A percentile compares a stretch with the other conserved stretches of the same genome.
These are phyloP conservation scores for Callaeas wilsoni DNA, from an alignment of 2,113 vertebrate species.

Conservation along the genomic window DNA sequence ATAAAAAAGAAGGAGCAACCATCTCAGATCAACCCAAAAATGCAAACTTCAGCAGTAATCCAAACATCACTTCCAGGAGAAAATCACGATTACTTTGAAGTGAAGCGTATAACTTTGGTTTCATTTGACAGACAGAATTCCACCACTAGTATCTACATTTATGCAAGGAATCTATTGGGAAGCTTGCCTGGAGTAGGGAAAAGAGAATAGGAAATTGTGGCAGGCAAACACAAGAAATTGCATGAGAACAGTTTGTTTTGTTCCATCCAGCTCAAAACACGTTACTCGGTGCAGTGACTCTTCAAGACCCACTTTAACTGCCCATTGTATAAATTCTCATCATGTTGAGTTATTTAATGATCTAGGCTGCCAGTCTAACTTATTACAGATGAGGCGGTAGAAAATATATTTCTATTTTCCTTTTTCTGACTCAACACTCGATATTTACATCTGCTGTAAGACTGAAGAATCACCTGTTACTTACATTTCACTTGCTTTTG, in stretches of 20 bases:
- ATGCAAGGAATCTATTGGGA: background rate
- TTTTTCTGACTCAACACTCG: background rate
- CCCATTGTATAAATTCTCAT: constrained; percentile 25
- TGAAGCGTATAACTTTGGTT: background rate
- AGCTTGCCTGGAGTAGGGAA: background rate
- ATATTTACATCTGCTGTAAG: background rate
- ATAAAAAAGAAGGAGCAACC: background rate
- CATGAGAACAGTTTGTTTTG: constrained; percentile 42
- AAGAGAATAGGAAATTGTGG: background rate
- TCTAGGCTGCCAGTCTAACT: background rate
- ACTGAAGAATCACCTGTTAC: background rate
- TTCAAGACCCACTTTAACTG: constrained; percentile 12
- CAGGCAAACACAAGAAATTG: background rate
- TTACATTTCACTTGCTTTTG: background rate
- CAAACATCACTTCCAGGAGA: background rate
- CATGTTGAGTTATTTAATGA: background rate
- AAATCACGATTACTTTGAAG: background rate
- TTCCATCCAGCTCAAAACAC: constrained; percentile 33
- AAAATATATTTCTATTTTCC: background rate
- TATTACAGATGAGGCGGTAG: constrained; percentile 1
- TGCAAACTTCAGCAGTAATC: background rate
- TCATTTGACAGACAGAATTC: background rate
- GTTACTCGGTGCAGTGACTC: background rate
- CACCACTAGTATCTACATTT: background rate
- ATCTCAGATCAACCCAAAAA: background rate